These are phyloP conservation scores for Palythoa grandis DNA, from an alignment of 92 coral and sea anemone genomes.

Conservation along the genomic window DNA sequence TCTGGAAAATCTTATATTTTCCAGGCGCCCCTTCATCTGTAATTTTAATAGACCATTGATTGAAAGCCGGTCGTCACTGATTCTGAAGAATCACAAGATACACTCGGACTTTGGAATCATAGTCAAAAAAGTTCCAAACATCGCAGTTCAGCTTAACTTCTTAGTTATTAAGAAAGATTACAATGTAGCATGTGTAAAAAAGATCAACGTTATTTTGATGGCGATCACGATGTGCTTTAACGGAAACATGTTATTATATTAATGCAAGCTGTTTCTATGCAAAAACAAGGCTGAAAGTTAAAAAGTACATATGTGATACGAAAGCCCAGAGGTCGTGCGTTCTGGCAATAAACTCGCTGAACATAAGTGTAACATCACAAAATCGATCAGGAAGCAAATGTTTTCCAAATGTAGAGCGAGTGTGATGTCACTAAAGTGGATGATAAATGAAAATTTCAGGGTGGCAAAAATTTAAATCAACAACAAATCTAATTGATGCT, in stretches of 20 bases:
- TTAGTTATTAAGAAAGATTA: slow-evolving; percentile 15
- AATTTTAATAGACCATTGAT: slow-evolving; percentile 6
- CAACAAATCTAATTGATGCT: slow-evolving; percentile 43
- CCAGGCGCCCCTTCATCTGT: background rate
- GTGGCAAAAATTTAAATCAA: slow-evolving; percentile 32
- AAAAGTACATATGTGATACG: slow-evolving; percentile 16
- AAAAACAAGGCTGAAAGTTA: background rate
- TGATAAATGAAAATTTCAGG: slow-evolving; percentile 9
- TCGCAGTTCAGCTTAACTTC: background rate
- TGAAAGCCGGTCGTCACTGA: background rate
- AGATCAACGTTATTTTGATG: background rate
- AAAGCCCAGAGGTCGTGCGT: slow-evolving; percentile 12
- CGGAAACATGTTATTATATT: slow-evolving; percentile 43
- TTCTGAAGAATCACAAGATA: background rate
- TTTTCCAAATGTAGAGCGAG: background rate
- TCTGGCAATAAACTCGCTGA: background rate
- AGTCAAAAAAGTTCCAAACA: slow-evolving; percentile 8
- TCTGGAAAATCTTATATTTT: background rate
- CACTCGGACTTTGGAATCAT: slow-evolving; percentile 19
- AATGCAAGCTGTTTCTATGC: slow-evolving; percentile 33
- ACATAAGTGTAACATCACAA: background rate
- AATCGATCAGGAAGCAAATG: background rate
- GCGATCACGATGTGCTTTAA: slow-evolving; percentile 11
- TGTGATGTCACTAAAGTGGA: slow-evolving; percentile 7
- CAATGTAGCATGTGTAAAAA: background rate